A percentile compares a stretch with the other conserved stretches of the same genome.
These are phyloP conservation scores for Xiphydria camelus DNA, from an alignment of 2,888 invertebrate genomes.

Conservation along the genomic window DNA sequence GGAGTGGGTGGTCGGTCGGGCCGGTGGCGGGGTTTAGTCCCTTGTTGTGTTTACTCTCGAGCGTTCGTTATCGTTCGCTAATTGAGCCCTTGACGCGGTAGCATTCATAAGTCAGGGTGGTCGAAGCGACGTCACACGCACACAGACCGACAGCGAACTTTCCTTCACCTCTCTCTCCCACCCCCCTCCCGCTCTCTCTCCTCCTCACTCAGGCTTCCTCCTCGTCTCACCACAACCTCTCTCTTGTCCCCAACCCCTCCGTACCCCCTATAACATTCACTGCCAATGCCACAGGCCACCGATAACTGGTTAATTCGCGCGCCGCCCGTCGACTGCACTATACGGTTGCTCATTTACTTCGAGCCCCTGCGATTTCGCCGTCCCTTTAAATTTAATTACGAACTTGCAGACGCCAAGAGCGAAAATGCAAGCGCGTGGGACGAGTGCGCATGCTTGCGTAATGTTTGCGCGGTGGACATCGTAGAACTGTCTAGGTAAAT, in stretches of 20 bases:
- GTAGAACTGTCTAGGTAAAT: too few species aligned
- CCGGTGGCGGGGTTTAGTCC: conserved; percentile 17
- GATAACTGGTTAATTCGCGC: not conserved
- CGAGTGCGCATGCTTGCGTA: too few species aligned
- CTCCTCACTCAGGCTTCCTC: conserved; percentile 14
- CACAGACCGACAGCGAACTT: too few species aligned
- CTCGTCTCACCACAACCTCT: too few species aligned
- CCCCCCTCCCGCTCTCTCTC: not conserved
- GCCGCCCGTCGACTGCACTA: too few species aligned
- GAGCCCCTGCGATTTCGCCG: conserved; percentile 20
- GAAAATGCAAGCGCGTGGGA: too few species aligned
- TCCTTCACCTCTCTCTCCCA: too few species aligned
- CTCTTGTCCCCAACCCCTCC: not conserved
- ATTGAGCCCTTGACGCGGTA: conserved; percentile 38
- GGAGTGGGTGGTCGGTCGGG: too few species aligned
- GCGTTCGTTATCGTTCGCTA: conserved; percentile 47
- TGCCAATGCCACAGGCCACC: conserved; percentile 23
- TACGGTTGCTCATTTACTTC: conserved; percentile 39
- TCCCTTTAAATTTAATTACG: conserved; percentile 37
- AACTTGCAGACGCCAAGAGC: too few species aligned
- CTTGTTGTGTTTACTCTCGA: conserved; percentile 32
- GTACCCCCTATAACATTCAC: not conserved
- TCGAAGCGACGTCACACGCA: conserved; percentile 5
- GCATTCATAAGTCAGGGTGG: conserved; percentile 9
- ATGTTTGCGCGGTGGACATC: too few species aligned